Percentiles rank a stretch among this genome's conserved stretches.
phyloP scores from a whole-genome alignment of 2,113 vertebrate genomes.

The Coturnix japonica region DNA sequence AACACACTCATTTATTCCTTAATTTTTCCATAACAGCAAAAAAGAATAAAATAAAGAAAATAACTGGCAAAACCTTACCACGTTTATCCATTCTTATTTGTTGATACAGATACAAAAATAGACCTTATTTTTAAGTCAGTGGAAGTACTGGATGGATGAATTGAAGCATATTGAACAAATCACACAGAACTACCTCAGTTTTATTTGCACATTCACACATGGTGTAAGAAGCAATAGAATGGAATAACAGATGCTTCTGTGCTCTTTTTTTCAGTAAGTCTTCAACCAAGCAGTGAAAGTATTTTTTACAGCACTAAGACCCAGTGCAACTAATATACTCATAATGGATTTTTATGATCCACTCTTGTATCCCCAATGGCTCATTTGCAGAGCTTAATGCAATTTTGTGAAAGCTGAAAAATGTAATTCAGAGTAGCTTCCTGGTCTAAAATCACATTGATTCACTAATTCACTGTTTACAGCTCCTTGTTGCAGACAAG shows the following conservation, averaged over 20 bases:
- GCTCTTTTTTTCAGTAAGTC: neutral
- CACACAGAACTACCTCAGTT: neutral
- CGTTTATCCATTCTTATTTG: neutral
- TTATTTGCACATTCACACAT: neutral
- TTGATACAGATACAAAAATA: neutral
- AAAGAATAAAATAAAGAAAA: neutral
- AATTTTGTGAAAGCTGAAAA: constrained; percentile 42
- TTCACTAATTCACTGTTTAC: constrained; percentile 25
- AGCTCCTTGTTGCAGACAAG: constrained; percentile 9
- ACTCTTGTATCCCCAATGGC: neutral
- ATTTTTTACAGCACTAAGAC: neutral
- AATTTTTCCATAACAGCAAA: neutral
- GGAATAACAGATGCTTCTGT: neutral
- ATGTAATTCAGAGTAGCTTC: constrained; percentile 22
- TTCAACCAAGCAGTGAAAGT: neutral
- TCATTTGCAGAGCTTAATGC: constrained; percentile 44
- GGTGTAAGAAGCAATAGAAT: neutral
- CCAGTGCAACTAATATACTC: neutral
- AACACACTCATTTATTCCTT: neutral
- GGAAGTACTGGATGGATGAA: neutral
- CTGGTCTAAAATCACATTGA: constrained; percentile 32
- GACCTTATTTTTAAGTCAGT: neutral
- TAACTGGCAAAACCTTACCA: neutral
- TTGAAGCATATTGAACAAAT: neutral
- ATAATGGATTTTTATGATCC: constrained; percentile 31